Base-by-base conservation (phyloP, 1,140 invertebrate genomes). In the Temnothorax curvispinosus region DNA sequence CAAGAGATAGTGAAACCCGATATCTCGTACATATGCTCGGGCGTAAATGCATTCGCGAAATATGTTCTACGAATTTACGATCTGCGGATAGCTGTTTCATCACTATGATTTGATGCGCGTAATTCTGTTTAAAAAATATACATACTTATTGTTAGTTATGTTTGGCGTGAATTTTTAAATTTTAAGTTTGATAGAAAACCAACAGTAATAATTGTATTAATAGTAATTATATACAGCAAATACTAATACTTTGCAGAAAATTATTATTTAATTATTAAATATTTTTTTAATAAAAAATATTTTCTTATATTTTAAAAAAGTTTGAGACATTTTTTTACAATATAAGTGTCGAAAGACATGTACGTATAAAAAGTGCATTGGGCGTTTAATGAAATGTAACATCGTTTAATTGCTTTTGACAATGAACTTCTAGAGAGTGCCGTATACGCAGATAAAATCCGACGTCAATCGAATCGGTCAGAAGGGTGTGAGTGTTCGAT, bases 1-100 rank as follows among this genome's bases (percentile, higher is more conserved):
- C 72, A 85, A 72, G 82, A 90, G 89, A 90, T 89, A 90, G 75
- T 50, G 89, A 89, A 89, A 89, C 77, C 75, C 32, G 88, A 89
- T 89, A 89, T 56, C 58, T 76, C 35, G 88, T 88, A 72, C 88
- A 90, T 90, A 90, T 90, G 89, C 75, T 90, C 65, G 89, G 52
- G 54, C 47, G 32, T 76, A 71, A 64, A 62, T 60, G 47, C 35
- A 81, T 74, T 50, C 44, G 44, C 27, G 44, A 88, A 90, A 90
- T 88, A 86, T 85, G 69, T 52, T 71, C 52, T 21, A 41, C 15
- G 52, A 47, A 27, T 74, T 80, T 67, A 85, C 75, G 80, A 71
- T 56, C 47, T 11, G 13, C 21, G 13, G 27, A 38, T 9, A 6
- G 3, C 15, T n/a, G 13, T n/a, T 71, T 69, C 8, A 27, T 52